Percentiles rank a stretch among this genome's conserved stretches.
These are phyloP conservation scores for Cataglyphis hispanica DNA, from an alignment of 1,140 invertebrate species.

Conservation along the genomic window DNA sequence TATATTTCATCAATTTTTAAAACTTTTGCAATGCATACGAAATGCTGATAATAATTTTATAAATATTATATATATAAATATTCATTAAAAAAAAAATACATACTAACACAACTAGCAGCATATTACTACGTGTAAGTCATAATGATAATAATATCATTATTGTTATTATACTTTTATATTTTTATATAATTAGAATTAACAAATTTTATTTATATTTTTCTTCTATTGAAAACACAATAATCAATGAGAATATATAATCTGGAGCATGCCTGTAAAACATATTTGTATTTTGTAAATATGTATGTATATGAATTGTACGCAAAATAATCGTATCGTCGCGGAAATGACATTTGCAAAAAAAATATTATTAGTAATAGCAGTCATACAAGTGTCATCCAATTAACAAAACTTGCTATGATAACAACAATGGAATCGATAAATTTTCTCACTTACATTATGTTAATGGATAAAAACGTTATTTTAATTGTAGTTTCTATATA, in stretches of 20 bases:
- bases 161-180: not conserved
- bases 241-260: conserved; percentile 20
- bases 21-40: not conserved
- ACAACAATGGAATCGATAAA: conserved; percentile 40
- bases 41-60: too few species aligned
- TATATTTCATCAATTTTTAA: not conserved
- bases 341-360: conserved; percentile 64
- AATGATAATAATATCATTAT: not conserved
- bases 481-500: not conserved
- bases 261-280: conserved; percentile 4
- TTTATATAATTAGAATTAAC: conserved; percentile 10
- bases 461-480: conserved; percentile 31
- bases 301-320: not conserved
- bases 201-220: not conserved
- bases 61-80: not conserved
- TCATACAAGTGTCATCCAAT: conserved; percentile 33
- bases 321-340: conserved; percentile 55
- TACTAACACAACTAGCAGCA: not conserved
- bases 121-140: too few species aligned
- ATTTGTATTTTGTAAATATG: conserved; percentile 18
- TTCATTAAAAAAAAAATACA: not conserved
- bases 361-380: conserved; percentile 52
- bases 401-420: not conserved
- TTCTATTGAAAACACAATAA: not conserved
- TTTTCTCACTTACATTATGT: conserved; percentile 24